Evolutionary conservation across 2,113 vertebrate genomes (phyloP), one percentile per base, ranked within the genome.

Genomic region (Daubentonia madagascariensis): DNA sequence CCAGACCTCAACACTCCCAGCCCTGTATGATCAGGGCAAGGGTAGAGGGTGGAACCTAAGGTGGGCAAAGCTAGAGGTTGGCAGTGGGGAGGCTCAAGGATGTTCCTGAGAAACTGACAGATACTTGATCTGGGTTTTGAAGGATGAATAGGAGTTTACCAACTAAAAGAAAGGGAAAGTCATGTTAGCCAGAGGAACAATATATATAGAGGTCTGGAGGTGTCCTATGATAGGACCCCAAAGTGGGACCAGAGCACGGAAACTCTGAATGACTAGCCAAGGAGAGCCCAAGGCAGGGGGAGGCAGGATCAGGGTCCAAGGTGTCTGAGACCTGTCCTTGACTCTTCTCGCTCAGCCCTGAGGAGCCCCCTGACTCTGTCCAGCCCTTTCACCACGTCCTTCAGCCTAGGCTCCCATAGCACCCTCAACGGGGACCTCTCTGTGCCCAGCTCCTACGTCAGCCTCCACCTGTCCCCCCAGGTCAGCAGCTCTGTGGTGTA

Each of bases 381-480:
- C 40, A 98, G 99, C 97, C 98, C 99, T 73, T 99, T 99, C 97
- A 94, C 98, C 0, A 97, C 99, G n/a, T 99, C 99, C 95, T 99
- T 99, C 57, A 99, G 99, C 68, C 97, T 99, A 98, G 98, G 99
- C 97, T 99, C 99, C 95, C 99, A 99, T 32, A 85, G 99, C 28
- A 91, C 99, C 57, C 99, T 99, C 95, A 99, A 99, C 0, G 99
- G 99, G 59, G 99, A 99, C 97, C 99, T 99, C 57, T 98, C 99
- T 0, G 98, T 99, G 97, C 99, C 99, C 0, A 96, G 99, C 84
- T 98, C 99, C 43, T 99, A 99, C 0, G 97, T 99, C 50, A 99
- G 99, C 79, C 99, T 99, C 52, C 99, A 99, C 94, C 99, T 99
- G 86, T 99, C 99, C 0, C 99, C 99, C 0, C 99, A 99, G 97